Conservation (phyloP, 2,113 vertebrate genomes). For the Scatophagus argus region DNA sequence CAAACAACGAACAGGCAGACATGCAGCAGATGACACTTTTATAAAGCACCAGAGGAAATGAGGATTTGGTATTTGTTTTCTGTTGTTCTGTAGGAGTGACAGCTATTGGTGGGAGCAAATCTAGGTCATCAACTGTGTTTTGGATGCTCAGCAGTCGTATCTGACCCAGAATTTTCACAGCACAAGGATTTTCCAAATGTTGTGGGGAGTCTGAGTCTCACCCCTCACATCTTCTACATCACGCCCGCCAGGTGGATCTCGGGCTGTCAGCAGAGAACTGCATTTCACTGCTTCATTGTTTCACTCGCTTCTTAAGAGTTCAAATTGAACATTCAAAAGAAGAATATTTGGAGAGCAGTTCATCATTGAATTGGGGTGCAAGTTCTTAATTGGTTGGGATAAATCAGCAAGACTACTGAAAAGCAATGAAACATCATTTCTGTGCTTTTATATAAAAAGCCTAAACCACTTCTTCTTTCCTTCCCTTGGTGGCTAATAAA, state of each 20-base stretch:
- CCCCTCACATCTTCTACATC: background rate
- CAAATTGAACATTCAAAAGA: background rate
- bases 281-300: background rate
- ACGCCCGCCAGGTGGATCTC: background rate
- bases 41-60: background rate
- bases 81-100: conserved; percentile 45
- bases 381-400: background rate
- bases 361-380: background rate
- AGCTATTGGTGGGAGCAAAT: conserved; percentile 44
- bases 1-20: conserved; percentile 36
- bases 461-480: background rate
- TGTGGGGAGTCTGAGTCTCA: background rate
- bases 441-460: background rate
- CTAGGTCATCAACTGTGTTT: conserved; percentile 45
- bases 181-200: background rate
- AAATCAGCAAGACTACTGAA: background rate
- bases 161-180: conserved; percentile 34
- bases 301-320: background rate
- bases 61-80: conserved; percentile 33
- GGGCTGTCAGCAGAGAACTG: conserved; percentile 1
- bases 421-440: background rate
- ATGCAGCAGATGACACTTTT: conserved; percentile 13
- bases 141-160: conserved; percentile 29
- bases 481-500: background rate
- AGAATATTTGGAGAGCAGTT: conserved; percentile 17